phyloP scores from a whole-genome alignment of 2,888 invertebrate species.

The Noctua janthina region DNA sequence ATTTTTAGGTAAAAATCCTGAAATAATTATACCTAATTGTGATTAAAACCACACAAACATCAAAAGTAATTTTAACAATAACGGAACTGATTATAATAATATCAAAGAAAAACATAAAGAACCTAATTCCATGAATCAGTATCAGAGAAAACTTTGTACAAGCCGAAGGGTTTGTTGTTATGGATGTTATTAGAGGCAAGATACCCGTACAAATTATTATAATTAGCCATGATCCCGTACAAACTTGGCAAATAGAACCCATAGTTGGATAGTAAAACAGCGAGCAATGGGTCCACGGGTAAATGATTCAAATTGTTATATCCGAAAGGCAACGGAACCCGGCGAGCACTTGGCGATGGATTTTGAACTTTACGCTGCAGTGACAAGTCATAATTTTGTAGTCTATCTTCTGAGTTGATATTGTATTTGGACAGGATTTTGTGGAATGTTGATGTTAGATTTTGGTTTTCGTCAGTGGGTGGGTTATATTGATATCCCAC shows the following conservation, averaged over 20 bases:
- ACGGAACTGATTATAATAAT: not conserved
- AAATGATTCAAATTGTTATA: slow-evolving; percentile 90
- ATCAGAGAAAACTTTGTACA: slow-evolving; percentile 89
- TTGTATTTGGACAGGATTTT: slow-evolving; percentile 81
- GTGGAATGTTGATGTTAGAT: slow-evolving; percentile 68
- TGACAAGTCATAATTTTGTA: slow-evolving; percentile 81
- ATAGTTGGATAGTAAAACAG: slow-evolving; percentile 91
- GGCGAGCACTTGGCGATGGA: slow-evolving; percentile 56
- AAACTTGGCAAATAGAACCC: slow-evolving; percentile 89
- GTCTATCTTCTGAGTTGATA: slow-evolving; percentile 75
- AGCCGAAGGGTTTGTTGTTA: slow-evolving; percentile 92
- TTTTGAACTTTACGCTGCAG: slow-evolving; percentile 65
- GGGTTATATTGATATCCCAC: slow-evolving; percentile 62
- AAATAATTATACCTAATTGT: not conserved
- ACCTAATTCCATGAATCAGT: slow-evolving; percentile 77
- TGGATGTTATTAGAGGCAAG: slow-evolving; percentile 92
- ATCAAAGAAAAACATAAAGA: slow-evolving; percentile 50
- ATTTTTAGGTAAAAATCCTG: not conserved
- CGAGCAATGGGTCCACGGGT: slow-evolving; percentile 90
- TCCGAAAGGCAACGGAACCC: slow-evolving; percentile 70
- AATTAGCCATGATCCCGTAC: slow-evolving; percentile 79
- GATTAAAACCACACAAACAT: slow-evolving; percentile 1
- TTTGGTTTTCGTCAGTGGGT: slow-evolving; percentile 54
- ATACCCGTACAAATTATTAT: slow-evolving; percentile 91
- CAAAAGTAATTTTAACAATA: slow-evolving; percentile 18